Evolutionary conservation across 2,113 vertebrate genomes (phyloP), one percentile per base, ranked within the genome.

Genomic region (Porphyrio hochstetteri): DNA sequence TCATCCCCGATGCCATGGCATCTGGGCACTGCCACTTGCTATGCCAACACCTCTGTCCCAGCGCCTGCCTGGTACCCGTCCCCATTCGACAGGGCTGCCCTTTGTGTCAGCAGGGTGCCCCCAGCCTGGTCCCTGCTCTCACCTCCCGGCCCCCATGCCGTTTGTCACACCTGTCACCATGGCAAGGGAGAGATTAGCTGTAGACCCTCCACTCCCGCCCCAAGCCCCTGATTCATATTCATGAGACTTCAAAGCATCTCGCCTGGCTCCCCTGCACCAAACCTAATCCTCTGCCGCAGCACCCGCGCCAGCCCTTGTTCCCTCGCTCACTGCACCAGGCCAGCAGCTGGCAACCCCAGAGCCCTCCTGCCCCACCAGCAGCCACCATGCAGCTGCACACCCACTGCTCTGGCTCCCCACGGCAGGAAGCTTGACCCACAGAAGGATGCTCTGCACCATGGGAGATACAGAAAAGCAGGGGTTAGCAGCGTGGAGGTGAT

Each of bases 231-330:
- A 89, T 97, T 89, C 94, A 97, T 97, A 97, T 97, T 97, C 94
- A 97, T 96, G 90, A 96, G 89, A 97, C 96, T 97, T 97, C 96
- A 97, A 96, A 97, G 95, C 87, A 52, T 95, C 67, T 93, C 14
- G 57, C 63, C 86, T 13, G n/a, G 88, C 86, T 94, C 91, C 84
- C 94, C 92, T 95, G 78, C 91, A 96, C 95, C 95, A 87, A 95
- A 95, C 86, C 84, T 97, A 97, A 97, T 97, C 96, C 94, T 95
- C 78, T 71, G 55, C 91, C 55, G 95, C 95, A 97, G 95, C 84
- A 50, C 61, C 93, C 95, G 21, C 91, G 89, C 78, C 84, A 96
- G 86, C 70, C 61, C 65, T 68, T 1, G 0, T 42, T 89, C 33
- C 48, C 48, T 48, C 10, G 48, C 48, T 23, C 20, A 3, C 53